phyloP scores from a whole-genome alignment of 2,797 vertebrate species.

The Uromys caudimaculatus region DNA sequence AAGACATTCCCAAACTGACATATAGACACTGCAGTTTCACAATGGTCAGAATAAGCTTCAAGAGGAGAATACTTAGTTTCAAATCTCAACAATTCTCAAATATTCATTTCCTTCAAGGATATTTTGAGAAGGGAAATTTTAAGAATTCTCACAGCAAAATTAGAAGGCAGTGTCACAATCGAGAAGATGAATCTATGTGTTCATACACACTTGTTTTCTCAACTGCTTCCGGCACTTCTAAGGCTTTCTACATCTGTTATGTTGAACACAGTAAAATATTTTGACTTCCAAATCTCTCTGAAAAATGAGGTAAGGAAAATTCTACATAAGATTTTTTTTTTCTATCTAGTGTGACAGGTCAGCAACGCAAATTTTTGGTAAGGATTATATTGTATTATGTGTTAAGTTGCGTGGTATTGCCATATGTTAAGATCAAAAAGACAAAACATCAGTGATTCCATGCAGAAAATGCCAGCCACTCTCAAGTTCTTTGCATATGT shows the following conservation, averaged over 20 bases:
- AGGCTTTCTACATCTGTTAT: not conserved
- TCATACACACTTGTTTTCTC: not conserved
- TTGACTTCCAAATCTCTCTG: not conserved
- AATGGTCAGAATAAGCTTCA: not conserved
- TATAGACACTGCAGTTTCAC: not conserved
- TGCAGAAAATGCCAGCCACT: not conserved
- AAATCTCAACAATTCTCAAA: not conserved
- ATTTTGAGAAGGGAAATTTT: not conserved
- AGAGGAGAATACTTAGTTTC: not conserved
- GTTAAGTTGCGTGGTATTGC: not conserved
- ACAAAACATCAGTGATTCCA: not conserved
- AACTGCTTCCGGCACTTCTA: fast-evolving
- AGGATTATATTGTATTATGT: not conserved
- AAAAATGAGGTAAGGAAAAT: not conserved
- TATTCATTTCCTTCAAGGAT: not conserved
- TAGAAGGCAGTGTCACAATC: not conserved
- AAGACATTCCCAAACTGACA: not conserved
- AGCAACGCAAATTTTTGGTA: not conserved
- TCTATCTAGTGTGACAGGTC: not conserved
- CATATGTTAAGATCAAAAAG: not conserved
- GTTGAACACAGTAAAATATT: not conserved
- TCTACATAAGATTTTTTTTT: not conserved
- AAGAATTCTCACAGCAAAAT: not conserved
- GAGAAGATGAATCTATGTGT: not conserved
- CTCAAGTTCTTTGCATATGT: not conserved